These are phyloP conservation scores for Drosophila seguyi DNA, from an alignment of 1,140 invertebrate genomes.

Conservation along the genomic window DNA sequence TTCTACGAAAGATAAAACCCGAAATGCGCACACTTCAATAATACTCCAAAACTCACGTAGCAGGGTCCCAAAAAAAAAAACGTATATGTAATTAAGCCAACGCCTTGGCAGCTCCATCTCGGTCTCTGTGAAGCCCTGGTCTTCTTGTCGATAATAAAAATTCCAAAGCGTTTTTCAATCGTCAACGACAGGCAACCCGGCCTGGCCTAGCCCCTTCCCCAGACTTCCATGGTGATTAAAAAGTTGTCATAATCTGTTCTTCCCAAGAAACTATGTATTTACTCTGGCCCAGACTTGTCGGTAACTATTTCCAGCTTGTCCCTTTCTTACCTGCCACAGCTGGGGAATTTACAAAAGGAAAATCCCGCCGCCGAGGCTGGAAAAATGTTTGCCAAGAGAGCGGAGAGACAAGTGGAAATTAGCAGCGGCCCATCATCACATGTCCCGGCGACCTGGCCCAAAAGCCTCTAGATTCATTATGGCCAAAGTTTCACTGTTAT, in stretches of 20 bases:
- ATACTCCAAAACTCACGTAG: conserved; percentile 71
- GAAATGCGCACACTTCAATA: conserved; percentile 48
- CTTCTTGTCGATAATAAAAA: conserved; percentile 73
- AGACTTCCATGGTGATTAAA: conserved; percentile 61
- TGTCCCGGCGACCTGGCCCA: conserved; percentile 26
- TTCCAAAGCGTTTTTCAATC: conserved; percentile 81
- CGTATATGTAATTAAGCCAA: conserved; percentile 68
- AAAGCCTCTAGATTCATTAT: conserved; percentile 33
- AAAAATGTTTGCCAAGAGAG: conserved; percentile 55
- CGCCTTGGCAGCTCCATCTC: conserved; percentile 29
- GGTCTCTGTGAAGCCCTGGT: conserved; percentile 17
- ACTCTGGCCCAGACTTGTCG: conserved; percentile 41
- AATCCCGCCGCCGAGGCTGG: conserved; percentile 58
- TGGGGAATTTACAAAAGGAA: conserved; percentile 62
- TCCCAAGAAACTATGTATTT: conserved; percentile 76
- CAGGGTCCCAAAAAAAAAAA: conserved; percentile 24
- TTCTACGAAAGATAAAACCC: conserved; percentile 35
- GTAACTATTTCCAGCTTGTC: conserved; percentile 47
- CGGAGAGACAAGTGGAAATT: conserved; percentile 72
- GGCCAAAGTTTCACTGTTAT: conserved; percentile 56
- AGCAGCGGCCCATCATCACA: conserved; percentile 56
- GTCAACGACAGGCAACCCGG: conserved; percentile 25
- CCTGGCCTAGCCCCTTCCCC: conserved; percentile 13
- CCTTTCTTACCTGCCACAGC: conserved; percentile 56
- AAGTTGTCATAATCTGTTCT: conserved; percentile 81